Percentiles rank a stretch among this genome's conserved stretches.
These are phyloP conservation scores for Adelges cooleyi DNA, from an alignment of 1,140 invertebrate genomes.

Conservation along the genomic window DNA sequence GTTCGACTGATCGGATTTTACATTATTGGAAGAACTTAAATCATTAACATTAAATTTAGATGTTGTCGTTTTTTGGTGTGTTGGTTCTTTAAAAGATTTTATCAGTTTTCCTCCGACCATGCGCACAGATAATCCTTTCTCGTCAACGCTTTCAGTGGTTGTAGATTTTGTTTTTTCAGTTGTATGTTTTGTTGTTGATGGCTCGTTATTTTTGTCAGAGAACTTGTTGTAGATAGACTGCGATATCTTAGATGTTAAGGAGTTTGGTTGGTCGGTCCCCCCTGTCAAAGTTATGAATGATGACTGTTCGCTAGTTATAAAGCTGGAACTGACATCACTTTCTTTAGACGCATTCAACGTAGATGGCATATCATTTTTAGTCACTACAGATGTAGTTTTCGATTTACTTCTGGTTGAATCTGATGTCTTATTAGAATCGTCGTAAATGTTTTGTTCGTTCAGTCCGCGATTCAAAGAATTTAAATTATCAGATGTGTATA, in stretches of 20 bases:
- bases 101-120: slow-evolving; percentile 25
- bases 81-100: slow-evolving; percentile 5
- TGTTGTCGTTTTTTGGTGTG: not conserved
- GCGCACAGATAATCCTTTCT: not conserved
- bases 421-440: no score
- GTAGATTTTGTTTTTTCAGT: no score
- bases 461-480: not conserved
- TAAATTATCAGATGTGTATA: no score
- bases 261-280: not conserved
- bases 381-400: no score
- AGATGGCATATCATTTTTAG: no score
- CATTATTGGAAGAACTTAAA: not conserved
- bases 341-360: no score
- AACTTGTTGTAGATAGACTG: not conserved
- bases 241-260: not conserved
- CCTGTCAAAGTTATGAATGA: not conserved
- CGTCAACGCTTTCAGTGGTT: not conserved
- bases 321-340: no score
- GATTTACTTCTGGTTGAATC: no score
- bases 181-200: no score
- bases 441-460: not conserved
- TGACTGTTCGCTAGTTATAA: not conserved
- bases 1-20: not conserved
- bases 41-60: not conserved
- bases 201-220: no score